A percentile compares a stretch with the other conserved stretches of the same genome.
Conservation (phyloP, 2,113 vertebrate species). For the Notothenia coriiceps region DNA sequence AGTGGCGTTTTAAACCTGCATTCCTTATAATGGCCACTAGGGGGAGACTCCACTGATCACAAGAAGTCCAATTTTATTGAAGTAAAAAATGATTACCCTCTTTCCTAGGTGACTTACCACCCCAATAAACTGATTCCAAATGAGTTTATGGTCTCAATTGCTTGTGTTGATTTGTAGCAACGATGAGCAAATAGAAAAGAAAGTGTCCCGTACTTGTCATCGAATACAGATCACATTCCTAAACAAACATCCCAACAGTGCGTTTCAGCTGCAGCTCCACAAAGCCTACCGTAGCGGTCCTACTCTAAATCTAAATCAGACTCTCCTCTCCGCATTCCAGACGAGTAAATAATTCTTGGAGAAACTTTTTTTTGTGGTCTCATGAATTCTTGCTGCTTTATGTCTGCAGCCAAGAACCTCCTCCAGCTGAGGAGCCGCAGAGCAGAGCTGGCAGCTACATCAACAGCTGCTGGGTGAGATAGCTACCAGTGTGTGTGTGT, state of each 20-base stretch:
- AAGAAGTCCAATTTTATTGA: too few species aligned
- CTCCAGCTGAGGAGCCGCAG: constrained; percentile 27
- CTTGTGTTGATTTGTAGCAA: neutral
- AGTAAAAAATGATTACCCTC: too few species aligned
- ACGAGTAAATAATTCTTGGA: constrained; percentile 27
- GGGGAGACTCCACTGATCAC: too few species aligned
- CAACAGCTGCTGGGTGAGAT: constrained; percentile 36
- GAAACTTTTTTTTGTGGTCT: constrained; percentile 14
- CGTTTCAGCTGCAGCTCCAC: constrained; percentile 1
- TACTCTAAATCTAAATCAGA: constrained; percentile 39
- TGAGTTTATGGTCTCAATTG: too few species aligned
- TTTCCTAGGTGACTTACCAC: too few species aligned
- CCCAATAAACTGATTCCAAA: too few species aligned
- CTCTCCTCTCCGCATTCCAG: constrained; percentile 5
- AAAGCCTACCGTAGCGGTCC: neutral
- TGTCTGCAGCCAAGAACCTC: constrained; percentile 33
- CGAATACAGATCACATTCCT: constrained; percentile 14
- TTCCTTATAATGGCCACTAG: too few species aligned
- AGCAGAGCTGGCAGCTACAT: constrained; percentile 34
- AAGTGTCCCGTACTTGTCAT: neutral
- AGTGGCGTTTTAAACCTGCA: too few species aligned
- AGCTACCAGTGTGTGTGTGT: neutral
- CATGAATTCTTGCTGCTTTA: constrained; percentile 39
- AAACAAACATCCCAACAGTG: neutral
- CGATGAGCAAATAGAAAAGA: neutral